These are phyloP conservation scores for Bergia puertoricense DNA, from an alignment of 92 coral and sea anemone species.

Conservation along the genomic window DNA sequence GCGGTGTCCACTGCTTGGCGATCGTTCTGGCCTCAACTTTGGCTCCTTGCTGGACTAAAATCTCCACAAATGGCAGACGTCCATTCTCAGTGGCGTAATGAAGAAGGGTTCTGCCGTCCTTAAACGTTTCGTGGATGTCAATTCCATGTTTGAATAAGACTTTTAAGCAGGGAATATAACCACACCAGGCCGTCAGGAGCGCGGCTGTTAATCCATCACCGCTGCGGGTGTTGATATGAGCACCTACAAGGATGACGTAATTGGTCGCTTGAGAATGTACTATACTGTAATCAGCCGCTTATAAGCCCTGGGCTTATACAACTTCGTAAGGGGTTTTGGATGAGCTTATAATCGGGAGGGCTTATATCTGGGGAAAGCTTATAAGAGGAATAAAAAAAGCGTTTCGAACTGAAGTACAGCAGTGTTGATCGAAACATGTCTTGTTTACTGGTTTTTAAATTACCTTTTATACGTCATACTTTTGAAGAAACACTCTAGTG, in stretches of 20 bases:
- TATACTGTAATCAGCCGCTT: too few species aligned
- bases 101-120: constrained; percentile 56
- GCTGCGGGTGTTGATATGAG: constrained; percentile 72
- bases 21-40: constrained; percentile 60
- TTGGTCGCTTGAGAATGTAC: too few species aligned
- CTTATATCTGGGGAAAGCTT: too few species aligned
- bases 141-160: constrained; percentile 65
- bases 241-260: constrained; percentile 44
- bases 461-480: too few species aligned
- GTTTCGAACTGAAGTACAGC: too few species aligned
- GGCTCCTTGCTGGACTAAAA: constrained; percentile 65
- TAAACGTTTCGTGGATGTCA: constrained; percentile 69
- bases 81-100: constrained; percentile 72
- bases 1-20: constrained; percentile 63
- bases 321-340: too few species aligned
- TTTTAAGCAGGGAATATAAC: constrained; percentile 60
- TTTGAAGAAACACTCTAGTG: too few species aligned
- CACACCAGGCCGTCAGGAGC: constrained; percentile 58
- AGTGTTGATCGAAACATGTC: too few species aligned
- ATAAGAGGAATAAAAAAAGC: too few species aligned
- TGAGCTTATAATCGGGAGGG: too few species aligned
- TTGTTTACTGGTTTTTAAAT: too few species aligned
- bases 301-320: too few species aligned
- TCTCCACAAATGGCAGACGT: constrained; percentile 49
- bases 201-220: constrained; percentile 71